Evolutionary conservation across 2,888 invertebrate genomes (phyloP).

Genomic region (Steromphala cineraria): DNA sequence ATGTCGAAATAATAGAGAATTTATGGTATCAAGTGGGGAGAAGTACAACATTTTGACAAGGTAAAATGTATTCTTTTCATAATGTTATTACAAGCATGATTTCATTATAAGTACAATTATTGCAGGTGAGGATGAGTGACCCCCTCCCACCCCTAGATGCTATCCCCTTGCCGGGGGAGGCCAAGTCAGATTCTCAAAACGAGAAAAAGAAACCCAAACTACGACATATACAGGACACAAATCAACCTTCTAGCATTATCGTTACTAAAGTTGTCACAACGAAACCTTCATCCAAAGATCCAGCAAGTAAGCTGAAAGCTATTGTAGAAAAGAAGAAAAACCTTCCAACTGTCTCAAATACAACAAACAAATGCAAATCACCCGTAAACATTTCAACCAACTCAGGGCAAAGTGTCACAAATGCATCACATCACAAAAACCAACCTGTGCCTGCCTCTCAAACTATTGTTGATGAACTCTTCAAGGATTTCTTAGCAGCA

Average conservation of each 20-base stretch:
- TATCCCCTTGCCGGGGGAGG: constrained; percentile 5
- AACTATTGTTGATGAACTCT: constrained; percentile 62
- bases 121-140: background rate
- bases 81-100: no score
- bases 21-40: no score
- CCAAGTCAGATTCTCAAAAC: background rate
- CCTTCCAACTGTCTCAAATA: background rate
- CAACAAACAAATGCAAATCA: background rate
- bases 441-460: constrained; percentile 18
- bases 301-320: background rate
- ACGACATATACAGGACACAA: background rate
- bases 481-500: constrained; percentile 61
- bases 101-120: no score
- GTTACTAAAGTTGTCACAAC: background rate
- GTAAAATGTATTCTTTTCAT: no score
- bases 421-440: background rate
- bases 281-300: background rate
- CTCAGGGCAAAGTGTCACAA: no score
- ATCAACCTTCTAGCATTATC: background rate
- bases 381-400: background rate
- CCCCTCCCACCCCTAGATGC: background rate
- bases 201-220: background rate
- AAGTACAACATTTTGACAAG: no score
- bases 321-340: background rate
- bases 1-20: no score